These are phyloP conservation scores for Anabas testudineus DNA, from an alignment of 2,797 vertebrate genomes.

Conservation along the genomic window DNA sequence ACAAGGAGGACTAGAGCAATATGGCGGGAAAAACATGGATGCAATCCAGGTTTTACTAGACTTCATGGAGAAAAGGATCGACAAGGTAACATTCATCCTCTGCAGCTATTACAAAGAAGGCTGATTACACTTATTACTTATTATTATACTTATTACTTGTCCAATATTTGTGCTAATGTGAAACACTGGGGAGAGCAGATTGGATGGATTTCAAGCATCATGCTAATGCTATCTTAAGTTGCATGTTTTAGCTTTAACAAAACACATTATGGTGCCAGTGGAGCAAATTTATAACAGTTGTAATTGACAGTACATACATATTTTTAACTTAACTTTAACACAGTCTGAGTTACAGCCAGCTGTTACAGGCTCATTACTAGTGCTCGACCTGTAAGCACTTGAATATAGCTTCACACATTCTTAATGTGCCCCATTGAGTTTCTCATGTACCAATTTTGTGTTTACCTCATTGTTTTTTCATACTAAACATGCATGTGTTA, in stretches of 20 bases:
- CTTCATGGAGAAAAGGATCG: constrained; percentile 98
- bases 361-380: neutral
- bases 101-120: neutral
- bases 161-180: neutral
- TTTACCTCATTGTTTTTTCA: neutral
- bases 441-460: neutral
- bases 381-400: neutral
- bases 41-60: constrained; percentile 89
- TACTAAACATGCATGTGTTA: neutral
- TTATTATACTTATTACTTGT: neutral
- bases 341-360: neutral
- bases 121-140: neutral
- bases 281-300: too few relatives aligned
- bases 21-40: constrained; percentile 94
- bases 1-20: constrained; percentile 87
- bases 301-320: too few relatives aligned
- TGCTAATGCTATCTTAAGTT: too few relatives aligned
- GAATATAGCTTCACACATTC: neutral
- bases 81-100: constrained; percentile 88
- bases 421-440: neutral
- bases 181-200: too few relatives aligned
- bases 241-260: too few relatives aligned
- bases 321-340: neutral
- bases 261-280: too few relatives aligned
- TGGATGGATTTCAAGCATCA: too few relatives aligned